Evolutionary conservation across 1,140 invertebrate genomes (phyloP), one percentile per base, ranked within the genome.

Genomic region (Drosophila chauvacae): DNA sequence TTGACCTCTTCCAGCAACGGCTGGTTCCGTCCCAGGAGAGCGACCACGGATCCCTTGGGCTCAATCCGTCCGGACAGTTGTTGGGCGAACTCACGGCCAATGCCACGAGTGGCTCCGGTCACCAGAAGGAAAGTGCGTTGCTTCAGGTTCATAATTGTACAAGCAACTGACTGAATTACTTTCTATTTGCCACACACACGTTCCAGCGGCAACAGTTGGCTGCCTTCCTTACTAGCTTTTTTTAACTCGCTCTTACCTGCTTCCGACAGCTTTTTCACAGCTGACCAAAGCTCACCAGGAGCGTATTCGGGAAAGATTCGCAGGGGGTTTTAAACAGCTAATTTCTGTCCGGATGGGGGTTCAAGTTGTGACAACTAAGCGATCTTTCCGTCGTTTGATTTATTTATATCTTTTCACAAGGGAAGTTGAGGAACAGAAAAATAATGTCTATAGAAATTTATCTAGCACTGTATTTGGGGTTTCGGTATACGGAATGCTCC

Each of bases 81-180:
- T 18, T 95, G 91, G 28, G 97, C 96, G 53, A 98, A 94, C 75
- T 95, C 94, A 72, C 94, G 94, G 13, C 98, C 98, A 66, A 99
- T 97, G 37, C 98, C 98, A 88, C 96, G 95, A 70, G 97, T 98
- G 0, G 97, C 97, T 30, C 98, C 98, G 11, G 97, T 97, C 9
- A 99, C 93, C 10, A 98, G 82, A 65, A 94, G 93, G 73, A 94
- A 94, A 10, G 93, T 94, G 58, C 93, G 88, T 39, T 93, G 93
- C 7, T 92, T 75, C n/a, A 92, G 64, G 62, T 92, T 57, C 80
- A 92, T 88, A 42, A n/a, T 72, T 26, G 5, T 4, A 20, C 13
- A 11, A 16, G 23, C 33, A 47, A 30, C 16, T 7, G 14, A 45
- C 42, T 55, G 16, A 42, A 23, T 50, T 60, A 66, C 74, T 72